Evolutionary conservation across 2,797 vertebrate genomes (phyloP), one percentile per base, ranked within the genome.

Genomic region (Anguilla marmorata): DNA sequence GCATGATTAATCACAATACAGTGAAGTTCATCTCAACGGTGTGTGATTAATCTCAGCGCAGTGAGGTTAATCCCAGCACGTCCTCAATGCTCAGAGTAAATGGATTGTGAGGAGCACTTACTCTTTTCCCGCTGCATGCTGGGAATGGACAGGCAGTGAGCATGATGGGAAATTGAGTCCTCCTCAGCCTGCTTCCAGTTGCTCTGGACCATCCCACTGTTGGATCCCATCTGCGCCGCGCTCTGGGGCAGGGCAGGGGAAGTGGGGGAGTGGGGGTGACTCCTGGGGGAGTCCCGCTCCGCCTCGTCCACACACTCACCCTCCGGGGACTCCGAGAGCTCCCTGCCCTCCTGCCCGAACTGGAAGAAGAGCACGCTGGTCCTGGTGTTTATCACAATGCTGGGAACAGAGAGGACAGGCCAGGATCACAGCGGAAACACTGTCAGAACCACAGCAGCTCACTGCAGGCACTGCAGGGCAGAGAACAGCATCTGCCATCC

Each of bases 261-360:
- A 1, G 85, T 86, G 8, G 87, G 72, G 3, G 88, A 37, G 30
- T 82, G 76, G 2, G 90, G 85, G 16, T 41, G 12, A 24, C 88
- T 85, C 14, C 69, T 90, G 85, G 0, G 45, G 84, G 86, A 86
- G 30, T 91, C 89, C 5, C 60, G 90, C 27, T 90, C 50, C 84
- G 0, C 48, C 89, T 33, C 19, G 41, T 11, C 60, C 19, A 92
- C 87, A 0, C 33, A n/a, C 2, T 3, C 0, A 87, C 56, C 41
- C 84, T 87, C 86, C 0, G 88, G 0, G 0, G 89, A 33, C 0
- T 90, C 86, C 0, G 88, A 85, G 58, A 97, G 96, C 89, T 98
- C 96, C 98, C 97, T 98, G 2, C 88, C 85, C 63, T 97, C 91
- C 0, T 96, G 92, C 88, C 96, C 93, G 85, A 99, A 98, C 92